Evolutionary conservation across 2,888 invertebrate genomes (phyloP), one percentile per base, ranked within the genome.

Genomic region (Drosophila multiciliata): DNA sequence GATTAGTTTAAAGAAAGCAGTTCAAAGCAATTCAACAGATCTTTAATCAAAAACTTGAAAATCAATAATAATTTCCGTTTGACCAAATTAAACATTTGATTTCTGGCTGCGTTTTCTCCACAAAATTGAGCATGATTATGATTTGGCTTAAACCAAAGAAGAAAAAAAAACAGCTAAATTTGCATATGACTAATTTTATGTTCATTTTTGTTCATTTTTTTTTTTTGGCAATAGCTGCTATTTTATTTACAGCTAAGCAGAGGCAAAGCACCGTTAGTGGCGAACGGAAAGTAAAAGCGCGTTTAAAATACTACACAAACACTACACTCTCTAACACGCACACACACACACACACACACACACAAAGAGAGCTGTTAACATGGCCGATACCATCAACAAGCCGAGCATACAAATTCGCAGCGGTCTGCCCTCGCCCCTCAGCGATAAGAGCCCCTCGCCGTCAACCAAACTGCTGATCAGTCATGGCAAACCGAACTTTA

Each of bases 401-500:
- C 87, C 91, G 54, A 92, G 92, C 84, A 73, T 92, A 69, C 91
- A 92, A 76, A 84, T 92, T 48, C 92, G 91, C 61, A 87, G 80
- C 20, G 87, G 84, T 29, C 74, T 87, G 60, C 87, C 84, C 50
- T 83, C 81, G 3, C 87, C 84, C 17, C 73, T 84, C 71, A 76
- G 83, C 75, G 92, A 92, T 50, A 92, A 91, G 72, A 87, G 84
- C 33, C 90, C 91, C 63, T 91, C 92, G 45, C 92, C 92, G 38
- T 84, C 92, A 26, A 84, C 92, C 12, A 93, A 93, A 78, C 86
- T 93, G 40, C 68, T 93, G 82, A 89, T 93, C 40, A 93, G 76
- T 74, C 93, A 93, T 70, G 93, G 93, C 67, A 93, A 93, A 70
- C 93, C 93, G 23, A 93, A 93, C 83, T 93, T 93, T 55, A 93